phyloP scores from a whole-genome alignment of 2,113 vertebrate genomes.

The Tor tambroides region DNA sequence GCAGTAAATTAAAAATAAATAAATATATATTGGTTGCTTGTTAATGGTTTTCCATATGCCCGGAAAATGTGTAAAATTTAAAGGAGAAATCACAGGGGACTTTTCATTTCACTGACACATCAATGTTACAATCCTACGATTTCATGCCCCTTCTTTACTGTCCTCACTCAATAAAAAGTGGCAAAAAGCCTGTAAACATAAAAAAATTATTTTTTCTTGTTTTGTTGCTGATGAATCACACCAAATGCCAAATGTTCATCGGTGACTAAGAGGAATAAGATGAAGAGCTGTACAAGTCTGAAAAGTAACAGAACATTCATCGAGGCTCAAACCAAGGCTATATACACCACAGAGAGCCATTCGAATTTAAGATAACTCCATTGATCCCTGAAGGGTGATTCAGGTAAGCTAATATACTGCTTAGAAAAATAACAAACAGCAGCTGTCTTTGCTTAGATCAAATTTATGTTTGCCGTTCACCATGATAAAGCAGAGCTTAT shows the following conservation, averaged over 20 bases:
- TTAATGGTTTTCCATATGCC: too few relatives aligned
- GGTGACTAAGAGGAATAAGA: not conserved
- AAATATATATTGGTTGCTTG: too few relatives aligned
- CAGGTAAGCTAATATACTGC: conserved; percentile 13
- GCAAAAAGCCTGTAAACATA: not conserved
- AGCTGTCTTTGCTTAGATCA: not conserved
- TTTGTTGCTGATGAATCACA: not conserved
- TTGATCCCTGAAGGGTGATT: conserved; percentile 24
- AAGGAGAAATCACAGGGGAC: too few relatives aligned
- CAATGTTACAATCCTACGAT: too few relatives aligned
- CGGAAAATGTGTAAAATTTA: too few relatives aligned
- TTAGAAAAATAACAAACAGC: conserved; percentile 1
- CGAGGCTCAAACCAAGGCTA: not conserved
- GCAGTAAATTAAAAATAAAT: too few relatives aligned
- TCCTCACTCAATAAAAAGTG: too few relatives aligned
- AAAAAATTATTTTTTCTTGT: not conserved
- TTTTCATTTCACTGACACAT: too few relatives aligned
- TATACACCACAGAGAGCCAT: not conserved
- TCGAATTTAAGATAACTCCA: not conserved
- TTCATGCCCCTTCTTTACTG: too few relatives aligned
- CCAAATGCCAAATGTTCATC: not conserved
- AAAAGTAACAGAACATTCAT: not conserved
- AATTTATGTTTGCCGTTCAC: not conserved
- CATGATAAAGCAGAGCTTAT: not conserved
- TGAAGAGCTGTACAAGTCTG: not conserved